Evolutionary conservation across 1,140 invertebrate genomes (phyloP), one percentile per base, ranked within the genome.

Genomic region (Kradibia gibbosae): DNA sequence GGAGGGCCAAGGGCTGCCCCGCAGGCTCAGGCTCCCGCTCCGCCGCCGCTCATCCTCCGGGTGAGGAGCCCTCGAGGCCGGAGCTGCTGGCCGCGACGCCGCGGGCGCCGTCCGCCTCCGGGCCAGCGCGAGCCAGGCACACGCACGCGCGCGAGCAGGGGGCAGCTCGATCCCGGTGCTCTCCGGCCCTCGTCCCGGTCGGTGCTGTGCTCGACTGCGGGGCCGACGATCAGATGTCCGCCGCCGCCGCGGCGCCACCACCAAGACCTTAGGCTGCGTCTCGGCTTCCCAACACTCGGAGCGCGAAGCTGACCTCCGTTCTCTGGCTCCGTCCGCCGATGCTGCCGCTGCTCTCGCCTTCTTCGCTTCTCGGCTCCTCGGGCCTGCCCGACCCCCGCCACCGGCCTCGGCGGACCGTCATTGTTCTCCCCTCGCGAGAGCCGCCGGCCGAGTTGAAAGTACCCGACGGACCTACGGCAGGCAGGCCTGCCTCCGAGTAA

Each of bases 151-250:
- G 22, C 10, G 50, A 22, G 10, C 50, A 53, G 13, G 3, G 22
- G 22, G 13, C 5, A 53, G 3, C 20, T 3, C 50, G 20, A 53
- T 4, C 5, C 50, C 22, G 20, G 13, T 3, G 22, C 50, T 11
- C 5, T 53, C 50, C 10, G 20, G 15, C 50, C 22, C 13, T 20
- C 3, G 50, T 4, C 50, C 50, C 22, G 22, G n/a, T n/a, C 20
- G 20, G 50, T 20, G 50, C 50, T 5, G 50, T 22, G 50, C 5
- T 53, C 50, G 10, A 4, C 57, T 13, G 31, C 57, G 3, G 57
- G 57, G 50, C 50, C 45, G 17, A 42, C 15, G 67, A 70, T 70
- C 42, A 22, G 70, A 72, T 45, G 70, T 10, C 70, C 45, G 42
- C 42, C 62, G 34, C 34, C 3, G 34, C 34, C 11, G 34, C 34